These are phyloP conservation scores for Cyclina sinensis DNA, from an alignment of 1,140 invertebrate species.

Conservation along the genomic window DNA sequence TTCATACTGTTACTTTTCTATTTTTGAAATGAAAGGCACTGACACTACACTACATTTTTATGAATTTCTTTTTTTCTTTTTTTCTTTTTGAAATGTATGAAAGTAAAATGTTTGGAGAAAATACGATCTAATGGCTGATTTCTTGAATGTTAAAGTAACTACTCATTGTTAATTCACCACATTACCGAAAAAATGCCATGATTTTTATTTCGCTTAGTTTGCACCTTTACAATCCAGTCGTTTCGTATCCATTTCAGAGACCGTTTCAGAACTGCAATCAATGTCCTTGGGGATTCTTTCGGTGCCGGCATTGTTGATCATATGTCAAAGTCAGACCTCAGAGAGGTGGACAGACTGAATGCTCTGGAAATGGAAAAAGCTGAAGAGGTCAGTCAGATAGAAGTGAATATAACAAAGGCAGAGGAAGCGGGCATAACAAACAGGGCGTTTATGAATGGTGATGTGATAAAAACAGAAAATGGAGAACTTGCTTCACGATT, in stretches of 20 bases:
- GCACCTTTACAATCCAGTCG: not conserved
- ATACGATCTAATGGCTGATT: too few relatives aligned
- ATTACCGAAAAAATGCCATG: too few relatives aligned
- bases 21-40: not conserved
- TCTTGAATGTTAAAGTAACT: too few relatives aligned
- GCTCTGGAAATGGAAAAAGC: not conserved
- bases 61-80: not conserved
- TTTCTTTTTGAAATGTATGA: not conserved
- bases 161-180: too few relatives aligned
- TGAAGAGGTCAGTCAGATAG: not conserved
- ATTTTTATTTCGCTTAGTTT: too few relatives aligned
- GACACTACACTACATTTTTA: not conserved
- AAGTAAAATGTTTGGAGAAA: too few relatives aligned
- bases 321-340: slow-evolving; percentile 88
- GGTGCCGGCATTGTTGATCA: slow-evolving; percentile 89
- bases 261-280: slow-evolving; percentile 89
- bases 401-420: not conserved
- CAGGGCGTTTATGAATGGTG: not conserved
- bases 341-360: slow-evolving; percentile 39
- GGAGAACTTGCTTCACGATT: slow-evolving; percentile 6
- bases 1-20: not conserved
- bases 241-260: slow-evolving; percentile 89
- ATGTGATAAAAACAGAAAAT: not conserved
- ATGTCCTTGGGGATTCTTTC: slow-evolving; percentile 89
- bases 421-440: not conserved